These are phyloP conservation scores for Eupithecia centaureata DNA, from an alignment of 2,888 invertebrate species.

Conservation along the genomic window DNA sequence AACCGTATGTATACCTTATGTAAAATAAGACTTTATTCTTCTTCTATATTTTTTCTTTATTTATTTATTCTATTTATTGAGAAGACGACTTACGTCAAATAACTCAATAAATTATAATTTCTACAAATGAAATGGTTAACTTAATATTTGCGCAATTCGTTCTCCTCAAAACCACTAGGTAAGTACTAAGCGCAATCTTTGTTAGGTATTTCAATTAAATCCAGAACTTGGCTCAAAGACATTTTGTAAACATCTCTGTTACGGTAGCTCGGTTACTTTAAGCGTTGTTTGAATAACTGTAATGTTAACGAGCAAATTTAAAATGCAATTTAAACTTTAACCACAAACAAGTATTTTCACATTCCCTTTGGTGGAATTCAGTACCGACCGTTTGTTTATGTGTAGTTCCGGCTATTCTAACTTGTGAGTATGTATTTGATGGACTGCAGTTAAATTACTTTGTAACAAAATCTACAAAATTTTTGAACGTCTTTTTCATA, in stretches of 20 bases:
- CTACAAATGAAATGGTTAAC: neutral
- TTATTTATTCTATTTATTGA: no score
- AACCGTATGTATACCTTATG: no score
- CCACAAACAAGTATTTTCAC: conserved; percentile 72
- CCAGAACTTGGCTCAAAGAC: conserved; percentile 15
- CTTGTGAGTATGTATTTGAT: conserved; percentile 49
- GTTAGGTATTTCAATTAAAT: conserved; percentile 17
- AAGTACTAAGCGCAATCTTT: neutral
- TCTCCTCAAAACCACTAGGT: neutral
- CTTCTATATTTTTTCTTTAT: no score
- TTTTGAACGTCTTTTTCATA: no score
- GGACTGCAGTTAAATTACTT: neutral
- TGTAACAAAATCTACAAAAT: no score
- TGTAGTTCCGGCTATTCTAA: conserved; percentile 66
- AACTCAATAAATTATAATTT: neutral
- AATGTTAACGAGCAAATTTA: conserved; percentile 76
- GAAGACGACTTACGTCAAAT: no score
- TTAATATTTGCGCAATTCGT: neutral
- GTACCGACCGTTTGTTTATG: conserved; percentile 58
- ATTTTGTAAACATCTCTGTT: conserved; percentile 37
- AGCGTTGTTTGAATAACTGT: conserved; percentile 54
- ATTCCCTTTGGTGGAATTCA: conserved; percentile 75
- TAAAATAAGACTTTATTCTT: no score
- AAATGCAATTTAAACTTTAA: conserved; percentile 81
- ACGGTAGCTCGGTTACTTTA: conserved; percentile 50